Percentiles rank a stretch among this genome's conserved stretches.
Conservation (phyloP, 1,140 invertebrate species). For the Papilio helenus region DNA sequence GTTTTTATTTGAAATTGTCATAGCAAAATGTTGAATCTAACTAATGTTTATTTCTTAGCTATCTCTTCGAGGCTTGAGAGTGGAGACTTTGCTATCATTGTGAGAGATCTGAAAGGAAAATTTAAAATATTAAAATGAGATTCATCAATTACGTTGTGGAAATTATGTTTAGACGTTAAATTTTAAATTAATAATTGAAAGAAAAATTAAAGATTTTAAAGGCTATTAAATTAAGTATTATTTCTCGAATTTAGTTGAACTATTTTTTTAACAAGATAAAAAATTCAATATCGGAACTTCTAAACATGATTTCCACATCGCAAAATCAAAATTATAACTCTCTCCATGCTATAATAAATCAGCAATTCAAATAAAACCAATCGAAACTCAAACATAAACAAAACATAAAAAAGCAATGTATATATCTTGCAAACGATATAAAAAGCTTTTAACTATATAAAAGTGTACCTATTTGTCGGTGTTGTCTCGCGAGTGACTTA, state of each 20-base stretch:
- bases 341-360: slow-evolving; percentile 1
- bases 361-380: slow-evolving; percentile 38
- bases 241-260: background rate
- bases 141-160: slow-evolving; percentile 10
- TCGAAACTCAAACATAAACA: slow-evolving; percentile 30
- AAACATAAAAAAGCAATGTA: slow-evolving; percentile 48
- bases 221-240: no score
- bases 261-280: background rate
- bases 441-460: slow-evolving; percentile 71
- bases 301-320: slow-evolving; percentile 18
- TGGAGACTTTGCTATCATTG: slow-evolving; percentile 71
- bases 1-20: slow-evolving; percentile 32
- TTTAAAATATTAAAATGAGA: slow-evolving; percentile 25
- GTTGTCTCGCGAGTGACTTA: slow-evolving; percentile 80
- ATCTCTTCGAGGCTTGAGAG: slow-evolving; percentile 66
- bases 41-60: slow-evolving; percentile 63
- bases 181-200: background rate
- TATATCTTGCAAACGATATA: slow-evolving; percentile 54
- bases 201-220: background rate
- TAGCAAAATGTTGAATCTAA: slow-evolving; percentile 35
- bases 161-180: background rate
- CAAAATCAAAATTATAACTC: background rate
- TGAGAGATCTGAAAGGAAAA: slow-evolving; percentile 73
- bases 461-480: slow-evolving; percentile 78
- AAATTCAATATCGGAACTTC: background rate